Conservation (phyloP, 2,888 invertebrate species). For the Pammene fasciana region DNA sequence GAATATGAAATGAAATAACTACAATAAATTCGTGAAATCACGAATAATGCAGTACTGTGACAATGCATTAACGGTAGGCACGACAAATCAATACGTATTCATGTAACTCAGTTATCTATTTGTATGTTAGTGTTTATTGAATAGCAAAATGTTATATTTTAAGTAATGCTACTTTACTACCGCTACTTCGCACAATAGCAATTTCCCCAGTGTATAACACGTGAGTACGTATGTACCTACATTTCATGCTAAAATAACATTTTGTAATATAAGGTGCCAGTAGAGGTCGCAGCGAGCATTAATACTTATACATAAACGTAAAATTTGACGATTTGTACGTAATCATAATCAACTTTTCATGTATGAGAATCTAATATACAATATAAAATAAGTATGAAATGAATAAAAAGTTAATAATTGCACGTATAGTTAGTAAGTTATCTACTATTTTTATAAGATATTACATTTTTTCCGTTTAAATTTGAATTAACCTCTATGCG, state of each 20-base stretch:
- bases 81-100: conserved; percentile 17
- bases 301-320: conserved; percentile 10
- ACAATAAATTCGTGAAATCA: too few relatives aligned
- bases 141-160: conserved; percentile 5
- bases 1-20: too few relatives aligned
- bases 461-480: conserved; percentile 12
- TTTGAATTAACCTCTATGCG: conserved; percentile 11
- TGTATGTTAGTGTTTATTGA: conserved; percentile 15
- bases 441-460: conserved; percentile 36
- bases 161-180: conserved; percentile 2
- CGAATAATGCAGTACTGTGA: too few relatives aligned
- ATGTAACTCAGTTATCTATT: not conserved
- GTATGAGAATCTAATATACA: conserved; percentile 8
- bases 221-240: too few relatives aligned
- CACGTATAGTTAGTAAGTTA: conserved; percentile 33
- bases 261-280: not conserved
- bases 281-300: conserved; percentile 10
- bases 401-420: conserved; percentile 10
- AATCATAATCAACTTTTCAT: conserved; percentile 12
- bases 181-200: not conserved
- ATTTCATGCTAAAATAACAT: not conserved
- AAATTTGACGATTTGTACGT: conserved; percentile 27
- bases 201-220: not conserved
- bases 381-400: not conserved
- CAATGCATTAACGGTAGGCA: not conserved